These are phyloP conservation scores for Lepidotrigona ventralis DNA, from an alignment of 1,140 invertebrate genomes.

Conservation along the genomic window DNA sequence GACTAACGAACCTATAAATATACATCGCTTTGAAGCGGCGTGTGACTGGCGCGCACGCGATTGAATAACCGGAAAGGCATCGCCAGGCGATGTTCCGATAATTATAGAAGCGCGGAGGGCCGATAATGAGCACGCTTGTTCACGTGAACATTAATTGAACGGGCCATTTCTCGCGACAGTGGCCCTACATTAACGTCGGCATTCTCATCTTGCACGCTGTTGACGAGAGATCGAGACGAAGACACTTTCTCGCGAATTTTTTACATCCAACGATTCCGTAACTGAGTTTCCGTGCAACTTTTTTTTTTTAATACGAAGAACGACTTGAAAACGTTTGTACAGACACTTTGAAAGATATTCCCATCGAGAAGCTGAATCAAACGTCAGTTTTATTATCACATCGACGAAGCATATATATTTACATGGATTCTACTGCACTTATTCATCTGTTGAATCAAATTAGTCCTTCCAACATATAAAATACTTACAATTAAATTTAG, in stretches of 20 bases:
- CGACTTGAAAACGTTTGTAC: background rate
- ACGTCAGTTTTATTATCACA: background rate
- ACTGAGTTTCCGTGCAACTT: background rate
- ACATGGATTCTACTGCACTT: background rate
- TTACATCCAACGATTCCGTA: background rate
- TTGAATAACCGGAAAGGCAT: conserved; percentile 66
- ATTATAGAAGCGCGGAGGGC: conserved; percentile 49
- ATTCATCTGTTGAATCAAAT: conserved; percentile 15
- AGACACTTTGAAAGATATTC: background rate
- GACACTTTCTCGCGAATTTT: background rate
- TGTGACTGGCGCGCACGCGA: conserved; percentile 57
- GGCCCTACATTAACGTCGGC: no score
- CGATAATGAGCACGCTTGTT: conserved; percentile 48
- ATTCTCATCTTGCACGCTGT: background rate
- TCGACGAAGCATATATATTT: background rate
- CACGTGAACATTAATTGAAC: conserved; percentile 28
- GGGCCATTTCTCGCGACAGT: background rate
- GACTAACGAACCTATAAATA: conserved; percentile 75
- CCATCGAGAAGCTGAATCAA: background rate
- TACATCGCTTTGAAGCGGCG: conserved; percentile 70
- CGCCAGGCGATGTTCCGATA: conserved; percentile 63
- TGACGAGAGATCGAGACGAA: background rate
- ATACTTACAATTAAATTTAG: background rate
- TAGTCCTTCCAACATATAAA: background rate
- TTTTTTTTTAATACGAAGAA: background rate